Conservation (phyloP, 2,797 vertebrate genomes). For the Sebastolobus altivelis region DNA sequence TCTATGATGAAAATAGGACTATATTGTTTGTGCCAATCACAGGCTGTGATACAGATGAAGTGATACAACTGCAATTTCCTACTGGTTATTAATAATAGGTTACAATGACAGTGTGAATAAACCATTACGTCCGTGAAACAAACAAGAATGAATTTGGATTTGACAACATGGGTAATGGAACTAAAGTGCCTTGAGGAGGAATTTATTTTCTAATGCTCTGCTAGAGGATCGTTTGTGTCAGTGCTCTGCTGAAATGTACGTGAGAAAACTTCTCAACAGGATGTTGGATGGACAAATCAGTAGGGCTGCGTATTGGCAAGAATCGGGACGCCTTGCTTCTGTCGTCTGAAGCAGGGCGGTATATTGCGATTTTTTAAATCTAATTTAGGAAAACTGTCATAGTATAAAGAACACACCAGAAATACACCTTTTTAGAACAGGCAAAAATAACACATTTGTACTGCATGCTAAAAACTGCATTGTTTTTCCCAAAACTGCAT, state of each 20-base stretch:
- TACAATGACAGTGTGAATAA: background rate
- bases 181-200: background rate
- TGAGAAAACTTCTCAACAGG: background rate
- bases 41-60: background rate
- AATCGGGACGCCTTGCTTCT: no score
- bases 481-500: no score
- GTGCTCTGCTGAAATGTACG: background rate
- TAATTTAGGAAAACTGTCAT: no score
- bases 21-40: background rate
- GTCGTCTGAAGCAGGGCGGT: no score
- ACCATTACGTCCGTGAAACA: background rate
- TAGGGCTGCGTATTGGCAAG: no score
- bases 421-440: no score
- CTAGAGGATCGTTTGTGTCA: background rate
- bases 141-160: background rate
- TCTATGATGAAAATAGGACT: background rate
- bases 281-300: background rate
- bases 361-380: no score
- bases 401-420: no score
- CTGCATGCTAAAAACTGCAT: no score
- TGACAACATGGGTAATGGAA: background rate
- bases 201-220: background rate
- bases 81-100: background rate
- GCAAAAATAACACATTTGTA: no score
- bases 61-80: background rate